phyloP scores from a whole-genome alignment of 1,140 invertebrate species.

The Octopus bimaculoides region DNA sequence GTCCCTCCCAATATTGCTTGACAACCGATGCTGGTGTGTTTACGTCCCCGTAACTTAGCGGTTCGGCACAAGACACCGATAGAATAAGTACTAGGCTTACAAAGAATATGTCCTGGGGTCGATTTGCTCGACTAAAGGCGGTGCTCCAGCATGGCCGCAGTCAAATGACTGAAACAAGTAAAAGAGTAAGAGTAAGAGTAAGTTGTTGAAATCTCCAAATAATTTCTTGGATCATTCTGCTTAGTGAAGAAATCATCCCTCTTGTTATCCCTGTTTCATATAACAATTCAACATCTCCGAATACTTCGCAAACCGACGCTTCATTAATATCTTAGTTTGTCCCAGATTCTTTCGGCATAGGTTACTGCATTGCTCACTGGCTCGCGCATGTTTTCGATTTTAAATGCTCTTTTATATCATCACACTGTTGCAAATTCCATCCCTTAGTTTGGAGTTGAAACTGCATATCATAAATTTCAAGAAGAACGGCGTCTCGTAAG shows the following conservation, averaged over 20 bases:
- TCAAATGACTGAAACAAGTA: no score
- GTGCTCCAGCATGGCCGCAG: no score
- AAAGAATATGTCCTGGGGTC: no score
- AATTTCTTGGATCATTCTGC: constrained; percentile 5
- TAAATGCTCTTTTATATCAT: constrained; percentile 1
- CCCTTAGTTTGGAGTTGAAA: background rate
- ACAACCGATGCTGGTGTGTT: no score
- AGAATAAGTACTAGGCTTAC: no score
- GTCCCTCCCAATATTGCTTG: no score
- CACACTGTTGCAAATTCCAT: background rate
- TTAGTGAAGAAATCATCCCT: background rate
- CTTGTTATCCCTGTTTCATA: background rate
- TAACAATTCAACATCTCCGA: background rate
- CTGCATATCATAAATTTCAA: background rate
- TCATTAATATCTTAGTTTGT: background rate
- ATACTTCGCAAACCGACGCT: background rate
- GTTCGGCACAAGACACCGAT: no score
- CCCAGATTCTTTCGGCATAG: constrained; percentile 1
- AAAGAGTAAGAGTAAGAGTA: no score
- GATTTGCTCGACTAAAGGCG: no score
- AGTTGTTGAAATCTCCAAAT: background rate
- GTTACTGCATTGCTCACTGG: constrained; percentile 6
- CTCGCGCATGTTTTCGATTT: background rate
- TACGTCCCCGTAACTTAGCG: no score
- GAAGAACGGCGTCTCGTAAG: background rate